Evolutionary conservation across 2,888 invertebrate genomes (phyloP), one percentile per base, ranked within the genome.

Genomic region (Artemia sinica): DNA sequence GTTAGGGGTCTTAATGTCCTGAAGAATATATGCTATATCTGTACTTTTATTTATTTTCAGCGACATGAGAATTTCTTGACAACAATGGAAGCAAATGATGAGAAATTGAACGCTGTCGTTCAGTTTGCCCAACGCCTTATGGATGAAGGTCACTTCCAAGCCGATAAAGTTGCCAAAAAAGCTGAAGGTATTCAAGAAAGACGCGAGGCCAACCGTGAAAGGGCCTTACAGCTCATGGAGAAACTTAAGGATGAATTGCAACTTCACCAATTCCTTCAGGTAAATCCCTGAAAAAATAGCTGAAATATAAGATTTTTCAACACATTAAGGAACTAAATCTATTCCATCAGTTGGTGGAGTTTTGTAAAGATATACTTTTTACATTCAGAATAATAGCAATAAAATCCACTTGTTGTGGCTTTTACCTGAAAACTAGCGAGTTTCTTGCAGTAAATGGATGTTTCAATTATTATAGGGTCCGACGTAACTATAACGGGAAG

Each of bases 71-170:
- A 96, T 0, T 97, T 98, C 85, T 86, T 97, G 75, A 97, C 97
- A 1, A 97, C 97, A 7, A 95, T 98, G 94, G 97, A 98, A 78
- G 98, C 98, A 13, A 98, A 98, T 80, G 98, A 99, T 78, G 98
- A 99, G 77, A 98, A 98, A 81, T 91, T 99, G 77, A 95, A 96
- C 78, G 89, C 89, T 0, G 91, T 98, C 65, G 88, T 94, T 0
- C 91, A 92, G 77, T 96, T 96, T 77, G 94, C 96, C 71, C 87
- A 89, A 75, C 85, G 92, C 14, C 82, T 91, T 28, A 88, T 89
- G 71, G 91, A 94, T 74, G 93, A 94, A 75, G 87, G 89, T 63
- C 97, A 98, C 80, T 95, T 91, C 78, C 95, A 81, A 74, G 86
- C 91, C 5, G 97, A 98, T 76, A 96, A 95, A 79, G 91, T 97